phyloP scores from a whole-genome alignment of 2,113 vertebrate genomes.

The Melanotaenia duboulayi region DNA sequence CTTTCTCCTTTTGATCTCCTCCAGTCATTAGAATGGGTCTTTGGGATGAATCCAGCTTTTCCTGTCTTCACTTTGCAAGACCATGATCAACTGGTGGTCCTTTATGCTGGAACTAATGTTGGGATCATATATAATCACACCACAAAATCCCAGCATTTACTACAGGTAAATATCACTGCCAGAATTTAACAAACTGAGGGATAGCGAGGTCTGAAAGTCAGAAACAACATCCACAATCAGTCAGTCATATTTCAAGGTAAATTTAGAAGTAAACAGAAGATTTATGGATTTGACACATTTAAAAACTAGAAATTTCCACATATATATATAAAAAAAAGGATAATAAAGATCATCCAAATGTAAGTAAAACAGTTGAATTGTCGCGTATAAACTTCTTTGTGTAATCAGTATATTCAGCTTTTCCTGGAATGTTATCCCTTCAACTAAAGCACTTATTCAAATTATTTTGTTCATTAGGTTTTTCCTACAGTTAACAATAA shows the following conservation, averaged over 20 bases:
- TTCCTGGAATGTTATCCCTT: too few species aligned
- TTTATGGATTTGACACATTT: neutral
- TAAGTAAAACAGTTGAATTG: too few species aligned
- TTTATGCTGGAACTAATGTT: constrained; percentile 83
- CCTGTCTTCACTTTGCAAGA: constrained; percentile 87
- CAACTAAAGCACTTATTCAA: too few species aligned
- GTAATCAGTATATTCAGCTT: neutral
- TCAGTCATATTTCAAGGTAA: neutral
- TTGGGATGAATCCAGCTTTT: constrained; percentile 87
- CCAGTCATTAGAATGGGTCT: constrained; percentile 87
- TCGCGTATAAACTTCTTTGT: too few species aligned
- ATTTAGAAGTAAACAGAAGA: neutral
- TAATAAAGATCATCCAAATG: too few species aligned
- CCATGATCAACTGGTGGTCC: constrained; percentile 79
- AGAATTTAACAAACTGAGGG: neutral
- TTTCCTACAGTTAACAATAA: too few species aligned
- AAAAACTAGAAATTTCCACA: too few species aligned
- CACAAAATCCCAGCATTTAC: constrained; percentile 82
- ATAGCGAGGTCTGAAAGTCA: neutral
- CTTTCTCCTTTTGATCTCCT: constrained; percentile 14
- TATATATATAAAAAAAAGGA: too few species aligned
- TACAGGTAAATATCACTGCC: constrained; percentile 83
- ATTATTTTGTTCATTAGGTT: too few species aligned
- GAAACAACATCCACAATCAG: neutral
- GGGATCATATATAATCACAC: constrained; percentile 86